phyloP scores from a whole-genome alignment of 1,140 invertebrate species.

The Medauroidea extradentata region DNA sequence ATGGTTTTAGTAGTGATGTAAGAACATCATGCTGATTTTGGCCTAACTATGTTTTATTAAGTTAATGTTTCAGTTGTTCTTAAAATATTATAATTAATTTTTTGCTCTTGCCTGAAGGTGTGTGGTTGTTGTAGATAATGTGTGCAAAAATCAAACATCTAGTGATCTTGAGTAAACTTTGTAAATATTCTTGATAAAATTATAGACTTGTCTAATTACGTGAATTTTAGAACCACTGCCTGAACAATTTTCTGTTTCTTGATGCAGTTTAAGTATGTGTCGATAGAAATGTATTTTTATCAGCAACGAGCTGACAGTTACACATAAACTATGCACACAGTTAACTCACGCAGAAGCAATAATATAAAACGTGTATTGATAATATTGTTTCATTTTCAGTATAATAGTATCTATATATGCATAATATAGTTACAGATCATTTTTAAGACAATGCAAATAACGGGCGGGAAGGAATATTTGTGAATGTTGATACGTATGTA shows the following conservation, averaged over 20 bases:
- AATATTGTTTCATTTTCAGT: conserved; percentile 5
- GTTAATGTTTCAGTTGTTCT: too few species aligned
- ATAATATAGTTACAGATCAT: conserved; percentile 4
- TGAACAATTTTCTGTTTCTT: background rate
- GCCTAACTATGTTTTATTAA: too few species aligned
- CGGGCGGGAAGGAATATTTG: conserved; percentile 1
- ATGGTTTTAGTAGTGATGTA: too few species aligned
- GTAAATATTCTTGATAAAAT: too few species aligned
- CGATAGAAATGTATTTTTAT: background rate
- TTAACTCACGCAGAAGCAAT: conserved; percentile 13
- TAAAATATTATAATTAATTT: too few species aligned
- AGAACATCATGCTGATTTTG: too few species aligned
- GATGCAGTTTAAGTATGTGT: conserved; percentile 1
- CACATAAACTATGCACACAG: background rate
- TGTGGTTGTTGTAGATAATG: too few species aligned
- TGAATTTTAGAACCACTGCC: background rate
- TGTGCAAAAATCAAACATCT: too few species aligned
- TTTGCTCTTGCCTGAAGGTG: too few species aligned
- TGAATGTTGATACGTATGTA: conserved; percentile 6
- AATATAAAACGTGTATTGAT: background rate
- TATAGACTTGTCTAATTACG: too few species aligned
- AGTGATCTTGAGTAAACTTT: too few species aligned
- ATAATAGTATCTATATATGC: conserved; percentile 11
- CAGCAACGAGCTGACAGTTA: background rate
- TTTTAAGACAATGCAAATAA: conserved; percentile 5